Evolutionary conservation across 2,113 vertebrate species (phyloP).

Genomic region (Dunckerocampus dactyliophorus): DNA sequence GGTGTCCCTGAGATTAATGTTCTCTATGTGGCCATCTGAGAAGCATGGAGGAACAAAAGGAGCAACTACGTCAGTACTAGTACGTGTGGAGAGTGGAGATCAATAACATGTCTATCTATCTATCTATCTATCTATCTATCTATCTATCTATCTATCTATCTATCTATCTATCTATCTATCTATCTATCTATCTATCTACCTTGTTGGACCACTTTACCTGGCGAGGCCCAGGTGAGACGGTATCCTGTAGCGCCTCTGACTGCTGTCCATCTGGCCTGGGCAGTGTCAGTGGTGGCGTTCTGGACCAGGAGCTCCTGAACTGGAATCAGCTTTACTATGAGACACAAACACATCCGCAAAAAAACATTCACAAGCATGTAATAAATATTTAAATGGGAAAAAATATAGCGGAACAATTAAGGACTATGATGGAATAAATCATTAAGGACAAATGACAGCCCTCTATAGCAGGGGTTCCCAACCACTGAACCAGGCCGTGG

Average conservation of each 20-base stretch:
- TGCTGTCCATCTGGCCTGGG: conserved; percentile 78
- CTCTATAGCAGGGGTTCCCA: no score
- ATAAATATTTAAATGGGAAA: neutral
- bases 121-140: no score
- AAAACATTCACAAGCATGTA: conserved; percentile 1
- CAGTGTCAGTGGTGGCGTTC: conserved; percentile 80
- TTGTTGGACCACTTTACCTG: conserved; percentile 63
- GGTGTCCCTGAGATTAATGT: conserved; percentile 76
- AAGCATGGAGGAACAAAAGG: neutral
- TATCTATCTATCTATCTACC: no score
- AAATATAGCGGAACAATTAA: no score
- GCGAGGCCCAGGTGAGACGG: conserved; percentile 81
- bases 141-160: no score
- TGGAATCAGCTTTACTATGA: conserved; percentile 79
- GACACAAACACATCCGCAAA: conserved; percentile 16
- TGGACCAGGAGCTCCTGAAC: conserved; percentile 77
- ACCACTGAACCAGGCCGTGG: no score
- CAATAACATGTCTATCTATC: no score
- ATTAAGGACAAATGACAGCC: no score
- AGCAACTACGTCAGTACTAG: no score
- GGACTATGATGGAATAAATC: no score
- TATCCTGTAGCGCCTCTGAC: conserved; percentile 83
- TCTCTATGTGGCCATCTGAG: conserved; percentile 80
- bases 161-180: no score
- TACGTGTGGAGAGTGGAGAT: no score